A percentile compares a stretch with the other conserved stretches of the same genome.
These are phyloP conservation scores for Unio delphinus DNA, from an alignment of 2,888 invertebrate genomes.

Conservation along the genomic window DNA sequence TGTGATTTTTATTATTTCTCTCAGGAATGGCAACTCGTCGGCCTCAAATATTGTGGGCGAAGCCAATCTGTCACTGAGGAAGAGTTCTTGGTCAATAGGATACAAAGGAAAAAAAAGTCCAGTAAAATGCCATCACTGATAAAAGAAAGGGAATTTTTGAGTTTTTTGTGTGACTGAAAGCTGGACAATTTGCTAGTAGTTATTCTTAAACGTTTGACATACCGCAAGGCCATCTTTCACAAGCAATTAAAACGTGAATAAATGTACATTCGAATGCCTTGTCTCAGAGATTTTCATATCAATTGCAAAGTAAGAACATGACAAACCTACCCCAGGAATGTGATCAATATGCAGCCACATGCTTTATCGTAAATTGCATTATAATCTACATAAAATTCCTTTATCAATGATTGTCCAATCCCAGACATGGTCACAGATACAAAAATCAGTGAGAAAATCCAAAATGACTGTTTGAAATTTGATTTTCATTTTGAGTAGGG, in stretches of 20 bases:
- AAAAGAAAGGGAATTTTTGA: slow-evolving; percentile 17
- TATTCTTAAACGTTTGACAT: slow-evolving; percentile 14
- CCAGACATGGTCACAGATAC: slow-evolving; percentile 34
- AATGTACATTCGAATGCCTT: slow-evolving; percentile 15
- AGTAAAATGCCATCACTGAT: slow-evolving; percentile 2
- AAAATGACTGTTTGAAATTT: slow-evolving; percentile 29
- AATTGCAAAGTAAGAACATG: slow-evolving; percentile 6
- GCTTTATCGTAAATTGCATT: no score
- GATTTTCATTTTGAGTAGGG: slow-evolving; percentile 39
- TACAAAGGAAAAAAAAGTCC: background rate
- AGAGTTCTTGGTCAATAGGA: slow-evolving; percentile 3
- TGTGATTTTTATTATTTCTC: no score
- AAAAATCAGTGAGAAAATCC: slow-evolving; percentile 33
- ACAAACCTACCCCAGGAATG: slow-evolving; percentile 13
- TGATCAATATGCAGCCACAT: slow-evolving; percentile 13
- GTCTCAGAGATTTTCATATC: slow-evolving; percentile 8
- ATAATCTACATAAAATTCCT: background rate
- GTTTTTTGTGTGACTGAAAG: slow-evolving; percentile 5
- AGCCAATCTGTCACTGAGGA: background rate
- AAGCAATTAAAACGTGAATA: slow-evolving; percentile 23
- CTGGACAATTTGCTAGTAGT: slow-evolving; percentile 15
- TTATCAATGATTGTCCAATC: slow-evolving; percentile 16
- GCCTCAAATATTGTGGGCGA: background rate
- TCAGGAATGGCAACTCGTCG: no score
- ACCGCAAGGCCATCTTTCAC: slow-evolving; percentile 15